Evolutionary conservation across 2,797 vertebrate genomes (phyloP).

Genomic region (Perodicticus potto): DNA sequence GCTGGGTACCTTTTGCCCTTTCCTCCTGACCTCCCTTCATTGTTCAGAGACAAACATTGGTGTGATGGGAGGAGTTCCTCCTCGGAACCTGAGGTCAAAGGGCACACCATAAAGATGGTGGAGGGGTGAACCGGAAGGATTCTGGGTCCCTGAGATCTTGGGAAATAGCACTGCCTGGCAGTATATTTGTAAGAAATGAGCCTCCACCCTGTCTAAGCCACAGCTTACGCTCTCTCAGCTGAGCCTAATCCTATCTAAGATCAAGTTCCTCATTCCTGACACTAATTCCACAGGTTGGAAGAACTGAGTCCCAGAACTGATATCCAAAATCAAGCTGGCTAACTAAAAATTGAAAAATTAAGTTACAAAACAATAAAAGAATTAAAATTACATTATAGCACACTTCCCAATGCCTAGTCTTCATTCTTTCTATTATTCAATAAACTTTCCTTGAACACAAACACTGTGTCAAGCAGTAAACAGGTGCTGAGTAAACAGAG

Average conservation of each 20-base stretch:
- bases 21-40: neutral
- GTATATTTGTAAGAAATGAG: neutral
- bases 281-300: neutral
- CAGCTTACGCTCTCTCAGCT: neutral
- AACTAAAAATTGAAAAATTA: neutral
- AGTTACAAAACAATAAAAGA: neutral
- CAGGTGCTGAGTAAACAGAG: conserved; percentile 47
- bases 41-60: neutral
- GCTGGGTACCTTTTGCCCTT: neutral
- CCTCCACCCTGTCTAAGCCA: neutral
- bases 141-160: neutral
- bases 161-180: neutral
- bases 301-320: neutral
- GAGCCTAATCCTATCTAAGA: neutral
- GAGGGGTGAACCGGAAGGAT: neutral
- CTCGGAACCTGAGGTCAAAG: neutral
- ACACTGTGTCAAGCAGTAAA: neutral
- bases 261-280: neutral
- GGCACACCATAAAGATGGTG: neutral
- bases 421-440: neutral
- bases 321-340: neutral
- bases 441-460: conserved; percentile 26
- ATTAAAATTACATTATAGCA: neutral
- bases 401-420: neutral
- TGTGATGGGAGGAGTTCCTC: neutral